phyloP scores from a whole-genome alignment of 1,140 invertebrate species.

The Ruditapes philippinarum region DNA sequence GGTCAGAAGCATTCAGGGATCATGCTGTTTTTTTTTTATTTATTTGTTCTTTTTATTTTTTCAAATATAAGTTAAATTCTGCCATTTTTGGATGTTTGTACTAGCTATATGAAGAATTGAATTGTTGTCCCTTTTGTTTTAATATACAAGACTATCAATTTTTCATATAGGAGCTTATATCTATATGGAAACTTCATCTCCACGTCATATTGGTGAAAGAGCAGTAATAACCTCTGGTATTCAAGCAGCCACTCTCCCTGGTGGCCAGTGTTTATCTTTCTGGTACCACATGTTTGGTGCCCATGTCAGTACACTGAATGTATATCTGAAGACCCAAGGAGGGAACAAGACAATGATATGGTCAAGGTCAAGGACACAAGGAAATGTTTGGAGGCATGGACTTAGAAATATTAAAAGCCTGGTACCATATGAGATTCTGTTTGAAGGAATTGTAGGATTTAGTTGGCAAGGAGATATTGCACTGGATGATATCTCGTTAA shows the following conservation, averaged over 20 bases:
- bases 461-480: constrained; percentile 90
- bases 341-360: constrained; percentile 78
- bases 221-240: constrained; percentile 79
- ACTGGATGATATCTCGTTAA: constrained; percentile 91
- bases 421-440: constrained; percentile 87
- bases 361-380: constrained; percentile 79
- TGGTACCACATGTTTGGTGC: constrained; percentile 93
- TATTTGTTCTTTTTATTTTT: no score
- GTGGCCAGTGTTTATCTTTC: constrained; percentile 87
- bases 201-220: constrained; percentile 79
- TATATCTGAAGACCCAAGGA: constrained; percentile 70
- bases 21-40: no score
- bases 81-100: no score
- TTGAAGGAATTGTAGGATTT: constrained; percentile 90
- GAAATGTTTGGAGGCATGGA: constrained; percentile 82
- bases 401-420: constrained; percentile 70
- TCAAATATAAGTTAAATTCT: no score
- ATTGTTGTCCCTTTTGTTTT: no score
- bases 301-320: constrained; percentile 81
- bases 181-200: constrained; percentile 84
- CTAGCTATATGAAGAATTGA: no score
- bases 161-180: constrained; percentile 79
- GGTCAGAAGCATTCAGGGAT: no score
- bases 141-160: no score
- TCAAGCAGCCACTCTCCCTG: constrained; percentile 57